Evolutionary conservation across 2,797 vertebrate species (phyloP).

Genomic region (Coendou prehensilis): DNA sequence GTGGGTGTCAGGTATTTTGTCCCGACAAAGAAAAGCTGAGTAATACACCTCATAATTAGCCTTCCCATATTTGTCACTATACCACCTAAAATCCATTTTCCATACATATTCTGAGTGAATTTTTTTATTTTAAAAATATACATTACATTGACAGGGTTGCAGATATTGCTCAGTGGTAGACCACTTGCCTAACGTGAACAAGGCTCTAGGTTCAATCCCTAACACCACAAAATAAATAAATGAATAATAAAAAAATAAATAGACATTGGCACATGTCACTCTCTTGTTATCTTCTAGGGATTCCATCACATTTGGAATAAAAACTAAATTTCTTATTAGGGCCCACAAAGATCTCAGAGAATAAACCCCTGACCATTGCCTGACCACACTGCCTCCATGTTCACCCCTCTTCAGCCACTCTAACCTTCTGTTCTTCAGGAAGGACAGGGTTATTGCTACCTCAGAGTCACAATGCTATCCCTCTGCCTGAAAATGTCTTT

Average conservation of each 20-base stretch:
- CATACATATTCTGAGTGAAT: neutral
- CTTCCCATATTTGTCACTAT: neutral
- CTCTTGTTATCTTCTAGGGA: neutral
- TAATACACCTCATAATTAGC: neutral
- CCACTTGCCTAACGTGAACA: neutral
- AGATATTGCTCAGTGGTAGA: neutral
- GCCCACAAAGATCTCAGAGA: neutral
- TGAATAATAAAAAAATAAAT: neutral
- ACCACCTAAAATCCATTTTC: conserved; percentile 8
- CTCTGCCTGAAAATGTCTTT: neutral
- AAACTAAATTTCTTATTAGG: neutral
- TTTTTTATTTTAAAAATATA: neutral
- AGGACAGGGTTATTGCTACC: neutral
- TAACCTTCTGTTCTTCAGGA: neutral
- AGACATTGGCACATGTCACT: neutral
- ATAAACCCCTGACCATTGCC: neutral
- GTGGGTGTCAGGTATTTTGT: neutral
- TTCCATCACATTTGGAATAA: conserved; percentile 4
- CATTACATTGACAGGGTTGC: neutral
- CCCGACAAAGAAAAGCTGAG: neutral
- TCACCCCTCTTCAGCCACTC: neutral
- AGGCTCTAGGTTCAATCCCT: neutral
- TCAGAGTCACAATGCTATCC: neutral
- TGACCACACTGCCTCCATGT: neutral
- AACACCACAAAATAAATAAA: neutral